Conservation (phyloP, 2,888 invertebrate species). For the Eubasilissa splendida region DNA sequence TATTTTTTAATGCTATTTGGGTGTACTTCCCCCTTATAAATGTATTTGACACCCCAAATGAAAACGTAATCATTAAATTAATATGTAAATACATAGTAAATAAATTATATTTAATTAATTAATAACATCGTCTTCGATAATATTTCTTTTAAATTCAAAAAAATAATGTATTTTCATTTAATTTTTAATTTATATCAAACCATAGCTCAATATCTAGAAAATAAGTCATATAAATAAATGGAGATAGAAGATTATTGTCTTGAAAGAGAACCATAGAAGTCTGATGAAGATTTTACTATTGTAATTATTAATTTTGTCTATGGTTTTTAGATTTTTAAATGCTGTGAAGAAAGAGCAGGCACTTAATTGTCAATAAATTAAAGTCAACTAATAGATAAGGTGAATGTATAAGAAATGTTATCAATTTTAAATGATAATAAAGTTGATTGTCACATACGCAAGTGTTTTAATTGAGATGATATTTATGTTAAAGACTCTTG, state of each 20-base stretch:
- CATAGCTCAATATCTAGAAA: slow-evolving; percentile 28
- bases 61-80: background rate
- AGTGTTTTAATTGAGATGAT: background rate
- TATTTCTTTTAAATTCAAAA: background rate
- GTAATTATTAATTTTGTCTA: slow-evolving; percentile 36
- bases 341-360: slow-evolving; percentile 9
- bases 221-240: slow-evolving; percentile 28
- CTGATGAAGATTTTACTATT: slow-evolving; percentile 46
- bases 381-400: slow-evolving; percentile 38
- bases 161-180: background rate
- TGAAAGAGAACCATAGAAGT: slow-evolving; percentile 48
- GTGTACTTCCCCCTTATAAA: too few relatives aligned
- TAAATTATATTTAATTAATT: background rate
- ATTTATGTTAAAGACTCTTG: too few relatives aligned
- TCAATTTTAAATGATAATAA: slow-evolving; percentile 44
- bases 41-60: too few relatives aligned
- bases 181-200: background rate
- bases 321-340: slow-evolving; percentile 39
- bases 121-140: background rate
- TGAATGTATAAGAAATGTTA: slow-evolving; percentile 37
- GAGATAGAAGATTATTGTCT: slow-evolving; percentile 35
- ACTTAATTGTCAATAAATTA: slow-evolving; percentile 38
- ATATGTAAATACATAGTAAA: background rate
- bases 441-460: slow-evolving; percentile 30
- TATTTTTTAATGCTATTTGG: too few relatives aligned